Conservation (phyloP, 2,113 vertebrate species). For the Hoplias malabaricus region DNA sequence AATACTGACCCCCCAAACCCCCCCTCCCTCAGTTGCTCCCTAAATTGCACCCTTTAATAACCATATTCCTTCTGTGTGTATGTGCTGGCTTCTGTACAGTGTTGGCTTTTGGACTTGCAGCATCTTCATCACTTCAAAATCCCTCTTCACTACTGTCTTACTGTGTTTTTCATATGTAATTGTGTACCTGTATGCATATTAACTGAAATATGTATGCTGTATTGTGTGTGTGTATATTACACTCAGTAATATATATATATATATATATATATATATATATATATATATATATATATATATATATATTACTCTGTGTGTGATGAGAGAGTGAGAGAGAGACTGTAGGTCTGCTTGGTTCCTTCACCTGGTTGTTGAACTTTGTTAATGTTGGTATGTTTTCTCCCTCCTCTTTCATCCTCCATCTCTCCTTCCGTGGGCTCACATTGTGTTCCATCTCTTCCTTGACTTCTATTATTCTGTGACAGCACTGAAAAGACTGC, state of each 20-base stretch:
- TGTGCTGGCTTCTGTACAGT: slow-evolving; percentile 47
- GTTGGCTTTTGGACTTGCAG: slow-evolving; percentile 30
- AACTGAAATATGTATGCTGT: neutral
- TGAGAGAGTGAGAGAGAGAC: slow-evolving; percentile 8
- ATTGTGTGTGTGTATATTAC: slow-evolving; percentile 29
- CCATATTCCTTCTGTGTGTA: slow-evolving; percentile 34
- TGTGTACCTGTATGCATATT: slow-evolving; percentile 30
- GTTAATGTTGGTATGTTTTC: slow-evolving; percentile 93
- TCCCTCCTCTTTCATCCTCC: slow-evolving; percentile 67
- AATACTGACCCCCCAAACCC: neutral
- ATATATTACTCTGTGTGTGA: neutral
- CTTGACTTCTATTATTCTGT: slow-evolving; percentile 79
- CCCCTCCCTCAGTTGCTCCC: neutral
- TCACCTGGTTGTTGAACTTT: slow-evolving; percentile 69
- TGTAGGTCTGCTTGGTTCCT: slow-evolving; percentile 47
- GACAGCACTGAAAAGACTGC: slow-evolving; percentile 98
- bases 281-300: neutral
- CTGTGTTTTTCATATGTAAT: slow-evolving; percentile 2
- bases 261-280: neutral
- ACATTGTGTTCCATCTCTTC: slow-evolving; percentile 66
- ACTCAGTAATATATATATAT: slow-evolving; percentile 14
- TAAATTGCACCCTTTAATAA: slow-evolving; percentile 76
- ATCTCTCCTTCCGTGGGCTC: slow-evolving; percentile 67
- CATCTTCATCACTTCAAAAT: slow-evolving; percentile 18
- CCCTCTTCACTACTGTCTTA: slow-evolving; percentile 34